Percentiles rank a stretch among this genome's conserved stretches.
Conservation (phyloP, 2,797 vertebrate species). For the Orestias chungarensis region DNA sequence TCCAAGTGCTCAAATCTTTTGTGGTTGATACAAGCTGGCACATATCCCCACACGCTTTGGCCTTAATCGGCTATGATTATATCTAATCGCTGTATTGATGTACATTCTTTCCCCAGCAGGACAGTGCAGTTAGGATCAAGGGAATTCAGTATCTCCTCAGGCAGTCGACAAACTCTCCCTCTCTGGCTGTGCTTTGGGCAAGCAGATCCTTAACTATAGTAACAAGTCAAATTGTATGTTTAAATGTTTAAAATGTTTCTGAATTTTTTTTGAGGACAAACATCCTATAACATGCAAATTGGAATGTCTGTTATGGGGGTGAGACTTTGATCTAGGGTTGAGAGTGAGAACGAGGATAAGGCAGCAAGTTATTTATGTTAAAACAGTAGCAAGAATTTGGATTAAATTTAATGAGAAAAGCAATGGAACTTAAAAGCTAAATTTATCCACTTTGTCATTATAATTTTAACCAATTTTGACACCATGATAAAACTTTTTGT, state of each 20-base stretch:
- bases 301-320: not conserved
- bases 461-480: not conserved
- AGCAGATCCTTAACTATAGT: not conserved
- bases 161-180: conserved; percentile 77
- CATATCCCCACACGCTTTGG: conserved; percentile 63
- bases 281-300: not conserved
- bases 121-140: conserved; percentile 87
- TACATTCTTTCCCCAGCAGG: conserved; percentile 84
- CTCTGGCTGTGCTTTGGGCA: conserved; percentile 24
- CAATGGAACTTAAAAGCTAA: not conserved
- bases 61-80: conserved; percentile 87
- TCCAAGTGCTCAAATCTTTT: conserved; percentile 15
- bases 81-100: conserved; percentile 88
- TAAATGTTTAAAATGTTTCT: not conserved
- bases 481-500: no score
- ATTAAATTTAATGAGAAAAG: not conserved
- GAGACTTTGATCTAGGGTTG: not conserved
- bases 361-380: not conserved
- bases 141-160: conserved; percentile 83
- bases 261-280: not conserved
- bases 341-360: not conserved
- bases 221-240: not conserved
- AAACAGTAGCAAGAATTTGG: not conserved
- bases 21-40: conserved; percentile 31
- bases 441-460: not conserved